Evolutionary conservation across 1,140 invertebrate species (phyloP).

Genomic region (Dolichoris vasculosae): DNA sequence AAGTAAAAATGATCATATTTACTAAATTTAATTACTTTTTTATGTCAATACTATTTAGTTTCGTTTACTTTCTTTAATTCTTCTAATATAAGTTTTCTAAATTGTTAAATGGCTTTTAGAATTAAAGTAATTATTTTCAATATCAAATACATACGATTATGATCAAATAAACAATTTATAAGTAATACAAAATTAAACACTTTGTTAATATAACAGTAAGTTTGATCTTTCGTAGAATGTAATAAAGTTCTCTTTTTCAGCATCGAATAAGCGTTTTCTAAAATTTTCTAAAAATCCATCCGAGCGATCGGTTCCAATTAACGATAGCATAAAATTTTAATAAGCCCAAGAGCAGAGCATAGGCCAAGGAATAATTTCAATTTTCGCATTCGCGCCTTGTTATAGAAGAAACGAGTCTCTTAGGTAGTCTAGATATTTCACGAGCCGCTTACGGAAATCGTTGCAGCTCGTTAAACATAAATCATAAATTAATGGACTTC

Average conservation of each 20-base stretch:
- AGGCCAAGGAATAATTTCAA: not conserved
- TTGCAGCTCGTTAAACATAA: not conserved
- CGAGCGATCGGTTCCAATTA: not conserved
- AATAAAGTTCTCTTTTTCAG: not conserved
- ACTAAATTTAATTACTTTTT: too few relatives aligned
- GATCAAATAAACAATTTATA: not conserved
- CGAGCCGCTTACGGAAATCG: not conserved
- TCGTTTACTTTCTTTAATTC: not conserved
- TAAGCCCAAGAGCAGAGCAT: not conserved
- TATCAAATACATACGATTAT: not conserved
- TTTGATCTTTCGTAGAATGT: not conserved
- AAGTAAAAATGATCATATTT: too few relatives aligned
- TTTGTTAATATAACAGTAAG: not conserved
- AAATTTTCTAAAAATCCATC: not conserved
- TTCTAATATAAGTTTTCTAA: not conserved
- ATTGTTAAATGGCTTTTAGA: not conserved
- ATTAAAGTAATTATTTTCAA: not conserved
- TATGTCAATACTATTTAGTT: not conserved
- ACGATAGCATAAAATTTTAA: not conserved
- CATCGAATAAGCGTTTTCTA: not conserved
- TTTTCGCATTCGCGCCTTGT: not conserved
- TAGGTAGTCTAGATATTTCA: not conserved
- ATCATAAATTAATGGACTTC: conserved; percentile 21
- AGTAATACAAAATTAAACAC: not conserved
- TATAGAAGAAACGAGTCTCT: not conserved